Conservation (phyloP, 2,797 vertebrate species). For the Chrosomus eos region DNA sequence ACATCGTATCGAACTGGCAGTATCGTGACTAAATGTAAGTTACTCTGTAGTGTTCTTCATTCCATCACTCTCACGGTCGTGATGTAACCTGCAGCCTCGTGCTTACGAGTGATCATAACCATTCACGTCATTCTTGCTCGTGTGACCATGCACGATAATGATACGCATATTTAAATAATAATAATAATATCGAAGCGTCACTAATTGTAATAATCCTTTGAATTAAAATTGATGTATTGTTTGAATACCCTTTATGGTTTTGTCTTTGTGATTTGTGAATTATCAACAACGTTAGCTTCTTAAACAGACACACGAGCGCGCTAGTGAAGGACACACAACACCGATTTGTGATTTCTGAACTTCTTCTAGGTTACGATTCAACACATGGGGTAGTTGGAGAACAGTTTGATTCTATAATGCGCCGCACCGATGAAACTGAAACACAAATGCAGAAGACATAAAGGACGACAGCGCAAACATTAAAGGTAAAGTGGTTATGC, state of each 20-base stretch:
- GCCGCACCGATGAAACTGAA: not conserved
- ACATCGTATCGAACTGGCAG: not conserved
- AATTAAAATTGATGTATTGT: not conserved
- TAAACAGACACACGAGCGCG: not conserved
- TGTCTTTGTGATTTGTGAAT: not conserved
- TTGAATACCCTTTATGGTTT: not conserved
- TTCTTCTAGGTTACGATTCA: not conserved
- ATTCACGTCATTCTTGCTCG: not conserved
- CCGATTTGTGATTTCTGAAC: not conserved
- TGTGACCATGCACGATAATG: too few species aligned
- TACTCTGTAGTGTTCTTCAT: too few species aligned
- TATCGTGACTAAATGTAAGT: not conserved
- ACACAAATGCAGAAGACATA: not conserved
- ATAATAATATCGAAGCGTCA: not conserved
- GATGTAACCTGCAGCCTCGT: not conserved
- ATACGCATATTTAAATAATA: not conserved
- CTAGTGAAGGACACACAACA: not conserved
- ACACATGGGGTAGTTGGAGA: not conserved
- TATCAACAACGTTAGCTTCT: not conserved
- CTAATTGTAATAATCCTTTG: too few species aligned
- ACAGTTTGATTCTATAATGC: not conserved
- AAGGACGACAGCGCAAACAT: not conserved
- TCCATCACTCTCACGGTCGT: not conserved
- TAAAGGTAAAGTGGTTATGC: not conserved
- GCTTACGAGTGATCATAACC: not conserved